phyloP scores from a whole-genome alignment of 2,797 vertebrate genomes.

The Acanthis flammea region DNA sequence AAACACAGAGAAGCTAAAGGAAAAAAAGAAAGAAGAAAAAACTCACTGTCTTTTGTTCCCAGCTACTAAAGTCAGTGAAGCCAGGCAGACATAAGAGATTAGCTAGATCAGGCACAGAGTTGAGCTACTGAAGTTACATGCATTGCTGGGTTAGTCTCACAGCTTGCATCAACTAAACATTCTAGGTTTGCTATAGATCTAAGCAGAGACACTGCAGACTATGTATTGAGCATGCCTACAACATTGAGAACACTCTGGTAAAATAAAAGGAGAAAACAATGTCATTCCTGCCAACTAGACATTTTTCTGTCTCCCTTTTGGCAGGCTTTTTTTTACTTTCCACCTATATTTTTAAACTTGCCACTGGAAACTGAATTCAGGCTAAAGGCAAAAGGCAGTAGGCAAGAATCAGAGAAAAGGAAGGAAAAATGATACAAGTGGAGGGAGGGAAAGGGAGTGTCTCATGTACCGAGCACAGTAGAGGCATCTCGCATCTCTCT shows the following conservation, averaged over 20 bases:
- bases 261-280: background rate
- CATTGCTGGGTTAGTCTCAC: background rate
- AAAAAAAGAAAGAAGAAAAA: background rate
- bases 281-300: background rate
- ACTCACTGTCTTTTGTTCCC: background rate
- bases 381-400: background rate
- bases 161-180: background rate
- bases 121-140: background rate
- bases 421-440: background rate
- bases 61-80: background rate
- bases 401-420: background rate
- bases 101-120: background rate
- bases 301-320: background rate
- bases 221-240: background rate
- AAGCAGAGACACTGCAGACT: background rate
- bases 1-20: background rate
- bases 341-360: background rate
- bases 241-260: background rate
- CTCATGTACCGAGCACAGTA: background rate
- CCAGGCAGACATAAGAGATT: background rate
- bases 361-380: background rate
- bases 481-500: background rate
- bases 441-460: background rate
- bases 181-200: background rate
- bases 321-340: background rate